Conservation (phyloP, 2,888 invertebrate genomes). For the Esperia sulphurella region DNA sequence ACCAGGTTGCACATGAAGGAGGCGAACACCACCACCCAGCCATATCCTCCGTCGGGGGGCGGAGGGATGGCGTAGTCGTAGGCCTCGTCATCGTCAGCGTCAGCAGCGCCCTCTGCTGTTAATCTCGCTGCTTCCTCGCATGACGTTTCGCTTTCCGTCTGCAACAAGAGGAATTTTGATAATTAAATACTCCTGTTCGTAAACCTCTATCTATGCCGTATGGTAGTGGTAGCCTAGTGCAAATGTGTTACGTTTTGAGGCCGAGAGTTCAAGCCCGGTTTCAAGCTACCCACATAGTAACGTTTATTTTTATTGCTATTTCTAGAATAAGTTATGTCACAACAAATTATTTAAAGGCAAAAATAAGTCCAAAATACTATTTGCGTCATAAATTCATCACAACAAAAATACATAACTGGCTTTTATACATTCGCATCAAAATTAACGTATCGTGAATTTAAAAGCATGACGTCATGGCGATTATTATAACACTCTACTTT, state of each 20-base stretch:
- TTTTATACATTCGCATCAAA: conserved; percentile 34
- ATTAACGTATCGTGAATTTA: conserved; percentile 42
- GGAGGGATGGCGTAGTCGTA: conserved; percentile 88
- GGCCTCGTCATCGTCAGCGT: conserved; percentile 81
- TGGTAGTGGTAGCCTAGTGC: no score
- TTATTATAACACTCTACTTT: conserved; percentile 37
- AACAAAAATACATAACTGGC: conserved; percentile 20
- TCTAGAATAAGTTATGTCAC: conserved; percentile 3
- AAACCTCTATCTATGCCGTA: no score
- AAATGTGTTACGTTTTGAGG: no score
- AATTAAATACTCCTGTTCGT: no score
- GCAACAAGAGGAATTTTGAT: conserved; percentile 44
- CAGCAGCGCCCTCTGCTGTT: conserved; percentile 82
- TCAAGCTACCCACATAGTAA: no score
- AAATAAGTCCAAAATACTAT: not conserved
- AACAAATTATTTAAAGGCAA: conserved; percentile 11
- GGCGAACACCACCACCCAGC: conserved; percentile 96
- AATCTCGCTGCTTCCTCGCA: conserved; percentile 91
- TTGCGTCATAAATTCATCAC: conserved; percentile 15
- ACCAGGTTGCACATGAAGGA: conserved; percentile 99
- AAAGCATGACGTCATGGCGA: conserved; percentile 34
- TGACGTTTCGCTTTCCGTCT: conserved; percentile 93
- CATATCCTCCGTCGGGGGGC: conserved; percentile 94
- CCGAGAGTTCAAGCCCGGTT: no score
- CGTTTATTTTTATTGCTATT: no score